Base-by-base conservation (phyloP, 2,888 invertebrate genomes). In the Cerceris ruficornis region DNA sequence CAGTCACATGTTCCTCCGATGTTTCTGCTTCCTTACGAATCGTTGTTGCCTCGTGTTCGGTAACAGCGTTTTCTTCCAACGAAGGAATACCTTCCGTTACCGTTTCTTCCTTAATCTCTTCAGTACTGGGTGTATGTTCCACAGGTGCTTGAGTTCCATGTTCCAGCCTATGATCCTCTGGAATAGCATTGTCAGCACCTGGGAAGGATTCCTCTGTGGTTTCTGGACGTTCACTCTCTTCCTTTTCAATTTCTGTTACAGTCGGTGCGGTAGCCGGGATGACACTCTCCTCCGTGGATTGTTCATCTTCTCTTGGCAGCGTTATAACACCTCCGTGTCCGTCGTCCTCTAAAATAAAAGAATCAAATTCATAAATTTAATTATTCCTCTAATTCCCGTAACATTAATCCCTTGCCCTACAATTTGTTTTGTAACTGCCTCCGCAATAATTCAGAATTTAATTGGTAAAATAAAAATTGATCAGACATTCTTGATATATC, bases 141-240 rank as follows among this genome's bases (percentile, higher is more conserved):
- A 46, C 57, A n/a, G 52, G 15, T 52, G 60, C 50, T 43, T 79
- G 59, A 11, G 81, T 42, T 39, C 13, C 41, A 46, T 54, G 58
- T 17, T 75, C 62, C 1, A 67, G 68, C 42, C 72, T 70, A 74
- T 80, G 85, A 49, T 82, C 83, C 66, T 87, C 84, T 7, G 92
- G 91, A 66, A 92, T 91, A 0, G 72, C 81, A 58, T 92, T 92
- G 65, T 92, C 90, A 9, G 88, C 88, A 4, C 91, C 91, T 15
- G 91, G 91, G 87, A 89, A 92, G 8, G 86, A 72, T 64, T 89
- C 89, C 13, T 86, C 81, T 0, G 81, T 66, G 6, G 39, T 52
- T 39, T 67, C 52, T 42, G 79, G 66, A 41, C 75, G 71, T 11
- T 65, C 43, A 11, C 13, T 17, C n/a, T 77, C 70, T 6, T 68